Evolutionary conservation across 2,888 invertebrate genomes (phyloP).

Genomic region (Neoascia interrupta): DNA sequence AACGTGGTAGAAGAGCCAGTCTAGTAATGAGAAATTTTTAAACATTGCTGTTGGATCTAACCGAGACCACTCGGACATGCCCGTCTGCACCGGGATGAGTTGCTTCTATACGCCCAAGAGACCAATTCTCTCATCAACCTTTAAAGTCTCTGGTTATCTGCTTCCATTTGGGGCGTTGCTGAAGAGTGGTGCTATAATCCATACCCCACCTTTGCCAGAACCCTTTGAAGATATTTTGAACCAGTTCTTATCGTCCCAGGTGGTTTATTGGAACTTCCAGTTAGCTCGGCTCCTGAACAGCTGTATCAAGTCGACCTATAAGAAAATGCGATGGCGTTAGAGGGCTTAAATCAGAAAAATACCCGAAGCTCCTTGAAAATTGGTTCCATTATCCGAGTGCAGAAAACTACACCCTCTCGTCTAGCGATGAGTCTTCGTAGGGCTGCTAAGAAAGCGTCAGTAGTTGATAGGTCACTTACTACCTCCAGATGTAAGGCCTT

Average conservation of each 20-base stretch:
- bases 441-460: constrained; percentile 55
- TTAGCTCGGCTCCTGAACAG: constrained; percentile 42
- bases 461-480: too few species aligned
- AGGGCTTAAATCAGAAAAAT: constrained; percentile 36
- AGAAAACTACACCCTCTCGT: constrained; percentile 32
- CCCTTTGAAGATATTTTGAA: constrained; percentile 53
- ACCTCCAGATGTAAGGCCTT: too few species aligned
- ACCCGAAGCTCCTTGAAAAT: constrained; percentile 54
- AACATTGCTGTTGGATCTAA: neutral
- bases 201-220: constrained; percentile 53
- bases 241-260: constrained; percentile 41
- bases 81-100: constrained; percentile 53
- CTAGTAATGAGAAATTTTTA: neutral
- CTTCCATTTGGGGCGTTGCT: constrained; percentile 40
- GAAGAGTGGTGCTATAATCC: constrained; percentile 16
- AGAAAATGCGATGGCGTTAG: constrained; percentile 54
- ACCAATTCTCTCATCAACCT: constrained; percentile 39
- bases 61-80: constrained; percentile 25
- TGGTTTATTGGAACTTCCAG: constrained; percentile 18
- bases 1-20: neutral
- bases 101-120: constrained; percentile 33
- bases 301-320: constrained; percentile 39
- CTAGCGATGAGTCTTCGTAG: constrained; percentile 43
- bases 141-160: neutral
- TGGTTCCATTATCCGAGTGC: constrained; percentile 58